phyloP scores from a whole-genome alignment of 2,797 vertebrate species.

The Prionace glauca region DNA sequence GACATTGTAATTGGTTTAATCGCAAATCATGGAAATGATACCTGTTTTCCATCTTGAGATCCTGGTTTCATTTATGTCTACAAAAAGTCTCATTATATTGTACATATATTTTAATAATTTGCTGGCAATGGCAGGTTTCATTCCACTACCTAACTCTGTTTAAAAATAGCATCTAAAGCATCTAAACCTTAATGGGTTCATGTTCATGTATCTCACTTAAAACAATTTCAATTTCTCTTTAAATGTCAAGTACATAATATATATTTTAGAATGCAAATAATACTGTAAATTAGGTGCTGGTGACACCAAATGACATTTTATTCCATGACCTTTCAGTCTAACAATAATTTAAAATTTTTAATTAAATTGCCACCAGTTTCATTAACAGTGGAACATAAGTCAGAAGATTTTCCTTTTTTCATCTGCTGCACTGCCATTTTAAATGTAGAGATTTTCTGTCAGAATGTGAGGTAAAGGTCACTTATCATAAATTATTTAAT shows the following conservation, averaged over 20 bases:
- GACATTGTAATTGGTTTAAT: slow-evolving; percentile 10
- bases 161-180: slow-evolving; percentile 17
- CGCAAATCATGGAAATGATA: neutral
- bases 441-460: slow-evolving; percentile 36
- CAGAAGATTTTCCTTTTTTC: slow-evolving; percentile 9
- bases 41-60: neutral
- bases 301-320: slow-evolving; percentile 55
- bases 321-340: slow-evolving; percentile 55
- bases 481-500: slow-evolving; percentile 37
- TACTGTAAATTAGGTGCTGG: slow-evolving; percentile 49
- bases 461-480: slow-evolving; percentile 32
- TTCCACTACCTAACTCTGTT: neutral
- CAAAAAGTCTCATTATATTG: neutral
- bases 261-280: slow-evolving; percentile 49
- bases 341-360: slow-evolving; percentile 59
- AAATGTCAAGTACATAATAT: slow-evolving; percentile 52
- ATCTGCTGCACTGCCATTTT: slow-evolving; percentile 14
- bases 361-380: slow-evolving; percentile 53
- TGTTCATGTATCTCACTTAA: slow-evolving; percentile 48
- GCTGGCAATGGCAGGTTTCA: neutral
- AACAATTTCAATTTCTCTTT: slow-evolving; percentile 48
- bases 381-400: slow-evolving; percentile 41
- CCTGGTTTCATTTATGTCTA: neutral
- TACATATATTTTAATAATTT: slow-evolving; percentile 12
- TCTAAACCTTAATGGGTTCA: neutral